A percentile compares a stretch with the other conserved stretches of the same genome.
These are phyloP conservation scores for Grapholita molesta DNA, from an alignment of 1,140 invertebrate species.

Conservation along the genomic window DNA sequence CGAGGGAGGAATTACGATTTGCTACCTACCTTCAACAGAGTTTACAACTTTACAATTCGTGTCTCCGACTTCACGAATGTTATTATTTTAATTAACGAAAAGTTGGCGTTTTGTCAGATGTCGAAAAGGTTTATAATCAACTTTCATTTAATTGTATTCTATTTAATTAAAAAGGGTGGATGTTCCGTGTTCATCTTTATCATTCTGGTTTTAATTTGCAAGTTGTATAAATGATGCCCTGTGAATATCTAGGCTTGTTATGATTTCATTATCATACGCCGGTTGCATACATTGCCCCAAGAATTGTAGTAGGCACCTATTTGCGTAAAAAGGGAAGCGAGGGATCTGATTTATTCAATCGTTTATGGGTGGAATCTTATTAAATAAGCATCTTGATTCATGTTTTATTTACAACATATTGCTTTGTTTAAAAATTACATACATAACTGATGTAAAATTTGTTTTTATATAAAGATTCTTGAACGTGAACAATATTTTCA, in stretches of 20 bases:
- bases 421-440: too few relatives aligned
- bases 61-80: neutral
- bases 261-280: neutral
- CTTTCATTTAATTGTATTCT: constrained; percentile 6
- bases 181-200: neutral
- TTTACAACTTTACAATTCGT: constrained; percentile 13
- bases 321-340: too few relatives aligned
- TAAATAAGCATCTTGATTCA: too few relatives aligned
- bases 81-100: constrained; percentile 16
- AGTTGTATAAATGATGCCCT: neutral
- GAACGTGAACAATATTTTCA: neutral
- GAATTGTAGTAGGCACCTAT: neutral
- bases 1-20: neutral
- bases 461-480: neutral
- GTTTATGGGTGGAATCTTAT: too few relatives aligned
- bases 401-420: too few relatives aligned
- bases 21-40: neutral
- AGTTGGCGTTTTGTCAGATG: neutral
- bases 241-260: neutral
- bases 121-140: neutral
- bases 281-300: neutral
- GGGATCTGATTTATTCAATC: too few relatives aligned
- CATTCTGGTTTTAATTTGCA: neutral
- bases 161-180: neutral
- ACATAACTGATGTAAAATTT: neutral